phyloP scores from a whole-genome alignment of 2,797 vertebrate species.

The Myotis pilosus region DNA sequence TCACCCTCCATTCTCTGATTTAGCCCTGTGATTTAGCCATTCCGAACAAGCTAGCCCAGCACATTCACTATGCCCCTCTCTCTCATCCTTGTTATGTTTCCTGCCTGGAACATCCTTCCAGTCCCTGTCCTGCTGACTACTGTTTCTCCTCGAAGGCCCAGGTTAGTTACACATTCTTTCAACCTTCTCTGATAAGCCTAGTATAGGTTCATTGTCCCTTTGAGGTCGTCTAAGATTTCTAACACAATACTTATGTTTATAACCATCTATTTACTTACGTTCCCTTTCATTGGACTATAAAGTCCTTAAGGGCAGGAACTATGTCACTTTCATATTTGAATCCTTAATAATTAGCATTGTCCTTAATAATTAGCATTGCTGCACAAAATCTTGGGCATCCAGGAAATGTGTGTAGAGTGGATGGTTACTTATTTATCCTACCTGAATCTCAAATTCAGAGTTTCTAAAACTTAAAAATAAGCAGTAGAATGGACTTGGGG shows the following conservation, averaged over 20 bases:
- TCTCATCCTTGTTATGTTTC: neutral
- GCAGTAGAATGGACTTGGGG: neutral
- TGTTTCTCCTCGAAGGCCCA: neutral
- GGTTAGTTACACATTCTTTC: neutral
- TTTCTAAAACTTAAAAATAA: neutral
- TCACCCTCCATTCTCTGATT: neutral
- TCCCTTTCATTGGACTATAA: neutral
- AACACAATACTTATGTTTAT: neutral
- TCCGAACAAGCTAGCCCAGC: neutral
- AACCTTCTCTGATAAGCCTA: neutral
- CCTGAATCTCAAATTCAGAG: neutral
- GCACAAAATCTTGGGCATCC: neutral
- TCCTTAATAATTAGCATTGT: neutral
- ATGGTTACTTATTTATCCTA: neutral
- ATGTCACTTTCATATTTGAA: neutral
- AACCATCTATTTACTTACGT: neutral
- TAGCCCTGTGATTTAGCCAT: neutral
- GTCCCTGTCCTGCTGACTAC: neutral
- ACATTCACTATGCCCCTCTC: neutral
- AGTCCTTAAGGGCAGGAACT: neutral
- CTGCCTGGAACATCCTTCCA: neutral
- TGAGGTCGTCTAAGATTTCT: neutral
- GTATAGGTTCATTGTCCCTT: neutral
- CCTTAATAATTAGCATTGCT: neutral
- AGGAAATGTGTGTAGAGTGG: neutral